Evolutionary conservation across 2,888 invertebrate species (phyloP), one percentile per base, ranked within the genome.

Genomic region (Hetaerina titia): DNA sequence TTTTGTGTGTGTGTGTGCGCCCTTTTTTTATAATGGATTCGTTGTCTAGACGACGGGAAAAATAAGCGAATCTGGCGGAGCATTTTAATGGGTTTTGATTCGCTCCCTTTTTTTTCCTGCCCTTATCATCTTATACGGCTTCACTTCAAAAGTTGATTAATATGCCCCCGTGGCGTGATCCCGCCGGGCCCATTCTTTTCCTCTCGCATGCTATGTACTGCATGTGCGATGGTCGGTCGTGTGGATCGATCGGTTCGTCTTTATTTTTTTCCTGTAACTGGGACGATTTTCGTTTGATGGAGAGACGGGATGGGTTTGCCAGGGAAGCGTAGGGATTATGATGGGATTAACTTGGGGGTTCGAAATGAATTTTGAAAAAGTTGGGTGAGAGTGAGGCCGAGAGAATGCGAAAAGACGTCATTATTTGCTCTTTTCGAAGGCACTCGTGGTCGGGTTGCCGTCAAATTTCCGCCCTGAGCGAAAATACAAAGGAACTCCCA

Each of bases 241-340:
- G 11, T 60, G 69, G 69, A 69, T 69, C 69, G 69, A 69, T 69
- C 22, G 7, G 69, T 69, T n/a, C 22, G 69, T n/a, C n/a, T n/a
- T n/a, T 45, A 45, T 45, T 45, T 45, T 45, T 45, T 45, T 45
- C 45, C 45, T 45, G 22, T 69, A 69, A 69, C 7, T 8, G 19
- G 69, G 69, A 69, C 69, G 69, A 69, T 69, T 69, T 69, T 69
- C n/a, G 69, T 69, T 19, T 69, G 69, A 69, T 69, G 22, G 69
- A 22, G 60, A 60, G 60, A 60, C 6, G 69, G 69, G 19, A 6
- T 22, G 45, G 22, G 69, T 9, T 22, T 69, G 19, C 22, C n/a
- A 6, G 60, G 60, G 69, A 69, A n/a, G n/a, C n/a, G 69, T 2
- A 69, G 69, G 69, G n/a, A 69, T 69, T 19, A n/a, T 11, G 22